phyloP scores from a whole-genome alignment of 2,113 vertebrate species.

The Hydropotes inermis region DNA sequence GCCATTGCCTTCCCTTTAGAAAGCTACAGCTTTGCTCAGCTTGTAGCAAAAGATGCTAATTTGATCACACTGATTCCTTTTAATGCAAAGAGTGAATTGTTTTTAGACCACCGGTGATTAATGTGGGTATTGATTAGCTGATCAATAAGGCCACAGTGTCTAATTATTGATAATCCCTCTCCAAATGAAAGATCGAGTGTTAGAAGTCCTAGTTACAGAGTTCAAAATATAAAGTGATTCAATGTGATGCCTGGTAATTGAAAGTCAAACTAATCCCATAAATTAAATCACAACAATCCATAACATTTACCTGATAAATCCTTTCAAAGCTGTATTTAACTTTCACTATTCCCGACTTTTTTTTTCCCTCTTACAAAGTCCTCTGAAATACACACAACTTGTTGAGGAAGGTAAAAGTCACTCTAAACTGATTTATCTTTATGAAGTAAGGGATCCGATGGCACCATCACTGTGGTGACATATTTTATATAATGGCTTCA shows the following conservation, averaged over 20 bases:
- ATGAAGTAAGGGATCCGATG: neutral
- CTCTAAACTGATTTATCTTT: slow-evolving; percentile 52
- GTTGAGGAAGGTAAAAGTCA: slow-evolving; percentile 50
- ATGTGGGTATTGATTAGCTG: slow-evolving; percentile 85
- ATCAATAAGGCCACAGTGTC: slow-evolving; percentile 87
- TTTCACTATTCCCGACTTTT: slow-evolving; percentile 60
- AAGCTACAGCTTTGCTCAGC: slow-evolving; percentile 14
- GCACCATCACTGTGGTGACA: neutral
- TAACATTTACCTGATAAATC: slow-evolving; percentile 86
- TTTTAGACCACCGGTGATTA: slow-evolving; percentile 84
- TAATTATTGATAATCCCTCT: slow-evolving; percentile 89
- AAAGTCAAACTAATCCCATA: slow-evolving; percentile 88
- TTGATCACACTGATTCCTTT: slow-evolving; percentile 72
- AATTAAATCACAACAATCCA: slow-evolving; percentile 87
- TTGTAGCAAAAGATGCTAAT: slow-evolving; percentile 76
- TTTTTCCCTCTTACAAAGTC: neutral
- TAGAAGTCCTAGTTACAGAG: slow-evolving; percentile 81
- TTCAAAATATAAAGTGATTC: slow-evolving; percentile 85
- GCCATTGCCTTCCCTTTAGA: neutral
- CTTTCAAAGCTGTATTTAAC: slow-evolving; percentile 84
- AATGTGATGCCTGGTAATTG: slow-evolving; percentile 85
- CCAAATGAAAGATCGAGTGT: slow-evolving; percentile 87
- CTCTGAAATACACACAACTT: neutral
- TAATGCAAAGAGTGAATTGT: slow-evolving; percentile 84
- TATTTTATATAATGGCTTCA: neutral